phyloP scores from a whole-genome alignment of 2,888 invertebrate species.

The Sylvicola cinctus region DNA sequence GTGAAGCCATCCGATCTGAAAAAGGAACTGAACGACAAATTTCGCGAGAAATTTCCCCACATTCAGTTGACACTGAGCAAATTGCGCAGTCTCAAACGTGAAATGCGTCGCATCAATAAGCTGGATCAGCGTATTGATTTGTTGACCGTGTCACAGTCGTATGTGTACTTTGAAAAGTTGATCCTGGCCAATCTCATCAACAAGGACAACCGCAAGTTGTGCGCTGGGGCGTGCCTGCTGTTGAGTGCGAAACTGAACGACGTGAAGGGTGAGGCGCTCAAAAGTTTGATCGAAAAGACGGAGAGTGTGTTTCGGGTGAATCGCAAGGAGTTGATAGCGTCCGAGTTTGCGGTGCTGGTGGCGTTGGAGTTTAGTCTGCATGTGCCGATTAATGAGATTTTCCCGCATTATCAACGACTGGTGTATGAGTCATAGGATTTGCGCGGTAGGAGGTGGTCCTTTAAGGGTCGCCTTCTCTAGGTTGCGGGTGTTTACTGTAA shows the following conservation, averaged over 20 bases:
- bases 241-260: slow-evolving; percentile 94
- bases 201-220: slow-evolving; percentile 86
- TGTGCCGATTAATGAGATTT: slow-evolving; percentile 75
- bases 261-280: slow-evolving; percentile 75
- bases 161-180: slow-evolving; percentile 95
- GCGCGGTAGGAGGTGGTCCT: too few species aligned
- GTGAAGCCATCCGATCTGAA: slow-evolving; percentile 89
- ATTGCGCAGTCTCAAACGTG: slow-evolving; percentile 83
- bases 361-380: slow-evolving; percentile 88
- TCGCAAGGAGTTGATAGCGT: slow-evolving; percentile 71
- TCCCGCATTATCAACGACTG: slow-evolving; percentile 87
- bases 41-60: slow-evolving; percentile 83
- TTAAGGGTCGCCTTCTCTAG: too few species aligned
- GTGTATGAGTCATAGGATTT: slow-evolving; percentile 77
- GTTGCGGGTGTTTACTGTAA: too few species aligned
- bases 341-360: slow-evolving; percentile 87
- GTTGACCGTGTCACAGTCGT: slow-evolving; percentile 85
- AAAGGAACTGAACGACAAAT: slow-evolving; percentile 93
- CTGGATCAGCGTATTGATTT: slow-evolving; percentile 66
- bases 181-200: slow-evolving; percentile 81
- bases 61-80: slow-evolving; percentile 90
- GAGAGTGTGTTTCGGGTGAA: slow-evolving; percentile 80
- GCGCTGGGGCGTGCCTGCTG: slow-evolving; percentile 85
- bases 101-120: slow-evolving; percentile 84
- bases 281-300: slow-evolving; percentile 77